These are phyloP conservation scores for Acleris sparsana DNA, from an alignment of 2,888 invertebrate species.

Conservation along the genomic window DNA sequence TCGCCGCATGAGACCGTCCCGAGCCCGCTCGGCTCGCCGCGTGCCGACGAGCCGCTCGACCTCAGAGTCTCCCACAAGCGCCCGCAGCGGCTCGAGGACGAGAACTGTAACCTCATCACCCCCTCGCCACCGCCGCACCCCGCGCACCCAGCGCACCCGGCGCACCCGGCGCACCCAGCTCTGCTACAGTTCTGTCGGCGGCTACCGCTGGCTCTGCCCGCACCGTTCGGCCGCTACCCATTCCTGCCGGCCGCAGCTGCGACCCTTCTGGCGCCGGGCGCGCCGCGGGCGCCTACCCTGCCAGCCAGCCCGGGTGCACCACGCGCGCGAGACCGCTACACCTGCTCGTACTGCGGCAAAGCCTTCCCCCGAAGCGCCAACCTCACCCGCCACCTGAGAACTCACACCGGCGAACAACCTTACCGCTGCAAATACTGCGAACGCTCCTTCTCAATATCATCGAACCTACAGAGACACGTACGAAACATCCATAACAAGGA, in stretches of 20 bases:
- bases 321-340: slow-evolving; percentile 94
- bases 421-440: slow-evolving; percentile 99
- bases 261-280: slow-evolving; percentile 72
- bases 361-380: slow-evolving; percentile 99
- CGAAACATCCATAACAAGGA: slow-evolving; percentile 99
- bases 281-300: slow-evolving; percentile 68
- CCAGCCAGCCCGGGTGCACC: slow-evolving; percentile 78
- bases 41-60: slow-evolving; percentile 92
- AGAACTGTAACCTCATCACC: slow-evolving; percentile 91
- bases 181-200: slow-evolving; percentile 76
- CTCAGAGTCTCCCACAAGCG: slow-evolving; percentile 94
- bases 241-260: slow-evolving; percentile 79
- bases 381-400: slow-evolving; percentile 96
- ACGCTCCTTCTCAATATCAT: slow-evolving; percentile 98
- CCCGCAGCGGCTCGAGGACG: slow-evolving; percentile 88
- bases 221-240: slow-evolving; percentile 78
- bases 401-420: slow-evolving; percentile 99
- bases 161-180: slow-evolving; percentile 83
- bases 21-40: slow-evolving; percentile 80
- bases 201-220: slow-evolving; percentile 74
- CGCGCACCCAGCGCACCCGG: slow-evolving; percentile 81
- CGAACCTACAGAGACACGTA: slow-evolving; percentile 98
- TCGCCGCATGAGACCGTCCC: slow-evolving; percentile 72
- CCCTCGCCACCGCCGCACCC: slow-evolving; percentile 83
- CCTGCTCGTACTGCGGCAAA: slow-evolving; percentile 98